Base-by-base conservation (phyloP, 2,888 invertebrate genomes). In the Ommatoiulus sabulosus region DNA sequence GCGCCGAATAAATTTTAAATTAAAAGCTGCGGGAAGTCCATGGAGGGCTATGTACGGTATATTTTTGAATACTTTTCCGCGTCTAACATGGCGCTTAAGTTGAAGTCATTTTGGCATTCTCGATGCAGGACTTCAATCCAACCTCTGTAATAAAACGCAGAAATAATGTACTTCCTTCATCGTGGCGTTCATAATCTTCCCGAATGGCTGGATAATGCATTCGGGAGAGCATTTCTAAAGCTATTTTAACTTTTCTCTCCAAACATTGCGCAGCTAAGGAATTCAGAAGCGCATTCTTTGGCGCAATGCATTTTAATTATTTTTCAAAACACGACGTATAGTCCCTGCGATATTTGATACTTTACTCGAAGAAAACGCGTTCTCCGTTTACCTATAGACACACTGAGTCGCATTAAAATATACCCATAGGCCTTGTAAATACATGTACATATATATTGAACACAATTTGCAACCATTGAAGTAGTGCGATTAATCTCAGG, bases 181-280 rank as follows among this genome's bases (percentile, higher is more conserved):
- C 63, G n/a, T 63, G 63, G 63, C 17, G 17, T 52, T 63, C 63
- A 63, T 63, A 63, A 63, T 63, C 63, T n/a, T n/a, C 63, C 17
- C 4, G n/a, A 63, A 63, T 63, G 63, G 63, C n/a, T n/a, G 20
- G 63, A n/a, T 63, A 63, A 63, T 63, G 63, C 63, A 63, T 63
- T n/a, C 63, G n/a, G n/a, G 63, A 63, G 63, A 63, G 5, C 63
- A 20, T 63, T 63, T 63, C 63, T 20, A 63, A 63, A 63, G 63
- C 63, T n/a, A 63, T 63, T 63, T 63, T n/a, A 63, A 63, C 63
- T 63, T 63, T 63, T 63, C 63, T 63, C 63, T 7, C 63, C n/a
- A 63, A 63, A n/a, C 63, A n/a, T 63, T 63, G 63, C 63, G 20
- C 63, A n/a, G 63, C 63, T n/a, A n/a, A 63, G 63, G 63, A 63